Base-by-base conservation (phyloP, 2,113 vertebrate genomes). In the Cyanistes caeruleus region DNA sequence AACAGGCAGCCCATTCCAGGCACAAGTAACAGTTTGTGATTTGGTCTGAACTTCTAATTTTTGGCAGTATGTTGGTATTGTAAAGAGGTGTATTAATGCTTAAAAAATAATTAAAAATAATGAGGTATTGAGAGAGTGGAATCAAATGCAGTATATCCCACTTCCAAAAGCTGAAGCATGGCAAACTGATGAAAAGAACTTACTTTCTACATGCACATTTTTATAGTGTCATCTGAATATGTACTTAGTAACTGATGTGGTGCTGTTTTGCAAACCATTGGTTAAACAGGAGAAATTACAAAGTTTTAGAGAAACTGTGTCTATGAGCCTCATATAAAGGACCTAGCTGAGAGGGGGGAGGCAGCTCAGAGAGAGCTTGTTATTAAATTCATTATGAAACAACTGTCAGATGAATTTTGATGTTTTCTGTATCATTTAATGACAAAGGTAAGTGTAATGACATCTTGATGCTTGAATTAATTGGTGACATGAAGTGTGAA, bases 81-180 rank as follows among this genome's bases (percentile, higher is more conserved):
- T 65, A 77, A 85, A 67, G 63, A 91, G 62, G 46, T 83, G 67
- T n/a, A 24, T 93, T 94, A 88, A 65, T 4, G 11, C 72, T 84
- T 90, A 41, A 79, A 91, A 84, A 81, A 44, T 60, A 91, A 79
- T 88, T 90, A 17, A 85, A 93, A 76, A 83, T 94, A 74, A 81
- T 90, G 63, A 86, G 11, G 7, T 88, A 59, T 35, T 55, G 35
- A 80, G 78, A 90, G 74, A 90, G 68, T 39, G 37, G 35, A 87
- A 49, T 58, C 46, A 39, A 88, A 76, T 2, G 0, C 31, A 46
- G 33, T 51, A 37, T 28, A 22, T 20, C 7, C 4, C 3, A 16
- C 48, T 35, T 76, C 18, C 58, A 76, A 84, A 90, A 84, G 72
- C 37, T 1, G 1, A 30, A 80, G 51, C 0, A 1, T 58, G 67